Evolutionary conservation across 2,797 vertebrate genomes (phyloP), one percentile per base, ranked within the genome.

Genomic region (Coreius guichenoti): DNA sequence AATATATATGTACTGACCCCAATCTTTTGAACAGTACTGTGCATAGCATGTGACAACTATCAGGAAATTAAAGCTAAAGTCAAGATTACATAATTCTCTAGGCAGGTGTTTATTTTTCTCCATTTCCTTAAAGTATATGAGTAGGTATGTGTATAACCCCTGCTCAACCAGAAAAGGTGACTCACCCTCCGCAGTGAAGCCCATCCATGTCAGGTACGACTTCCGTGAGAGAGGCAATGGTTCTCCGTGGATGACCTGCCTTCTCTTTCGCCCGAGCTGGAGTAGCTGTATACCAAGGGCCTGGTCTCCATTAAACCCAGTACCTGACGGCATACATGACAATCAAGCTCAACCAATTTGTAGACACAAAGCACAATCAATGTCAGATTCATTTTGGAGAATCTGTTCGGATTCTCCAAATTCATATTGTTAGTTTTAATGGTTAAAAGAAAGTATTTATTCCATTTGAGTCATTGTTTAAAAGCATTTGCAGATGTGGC

Each of bases 171-270:
- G 26, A 43, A 8, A 0, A 63, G 23, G n/a, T 72, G 43, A 90
- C 93, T 91, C 93, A 96, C 98, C 98, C 95, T 99, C 98, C 11
- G 97, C 97, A 0, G 95, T 97, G 93, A 99, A 99, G 14, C 98
- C 98, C 26, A 97, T 86, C 98, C 98, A 99, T 0, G 91, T 86
- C 70, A 99, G 93, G 89, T 96, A 92, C 36, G 97, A 95, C 63
- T 93, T 96, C 79, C 39, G 94, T 0, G 97, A 95, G 69, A 99
- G 94, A 1, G 97, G 96, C 85, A 99, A 95, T 14, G 97, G 93
- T 13, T 97, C 96, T 7, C 97, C 95, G 2, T 89, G 92, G 65
- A 99, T 92, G 86, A 97, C 56, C 81, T 96, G 97, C 45, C 87
- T 95, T 83, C 92, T 97, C 85, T 90, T 96, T 21, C 67, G 93